phyloP scores from a whole-genome alignment of 2,888 invertebrate species.

The Pseudococcus longispinus region DNA sequence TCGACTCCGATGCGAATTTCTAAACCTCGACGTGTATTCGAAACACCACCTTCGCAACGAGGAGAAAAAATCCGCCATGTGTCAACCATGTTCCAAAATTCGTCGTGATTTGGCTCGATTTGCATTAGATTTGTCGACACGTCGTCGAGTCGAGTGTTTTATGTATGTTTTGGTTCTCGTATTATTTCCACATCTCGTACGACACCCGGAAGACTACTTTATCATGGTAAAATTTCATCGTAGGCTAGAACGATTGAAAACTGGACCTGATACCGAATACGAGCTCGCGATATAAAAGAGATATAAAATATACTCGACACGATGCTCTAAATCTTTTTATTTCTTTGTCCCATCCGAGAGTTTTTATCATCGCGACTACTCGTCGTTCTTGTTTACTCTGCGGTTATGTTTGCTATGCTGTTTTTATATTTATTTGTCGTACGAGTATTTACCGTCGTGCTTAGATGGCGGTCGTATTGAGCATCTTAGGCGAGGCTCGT shows the following conservation, averaged over 20 bases:
- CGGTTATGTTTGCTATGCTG: neutral
- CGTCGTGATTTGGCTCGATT: neutral
- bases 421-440: neutral
- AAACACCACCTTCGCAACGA: neutral
- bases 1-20: neutral
- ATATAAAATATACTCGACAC: neutral
- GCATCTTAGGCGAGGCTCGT: neutral
- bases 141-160: neutral
- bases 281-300: neutral
- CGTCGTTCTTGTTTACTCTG: neutral
- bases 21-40: neutral
- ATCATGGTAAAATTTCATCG: neutral
- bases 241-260: neutral
- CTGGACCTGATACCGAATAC: neutral
- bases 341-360: neutral
- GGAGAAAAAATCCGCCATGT: neutral
- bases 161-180: neutral
- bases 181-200: neutral
- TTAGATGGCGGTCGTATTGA: neutral
- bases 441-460: neutral
- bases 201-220: conserved; percentile 6
- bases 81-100: neutral
- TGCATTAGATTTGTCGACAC: neutral
- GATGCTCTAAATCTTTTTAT: neutral
- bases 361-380: conserved; percentile 1